A percentile compares a stretch with the other conserved stretches of the same genome.
Evolutionary conservation across 2,113 vertebrate genomes (phyloP).

Genomic region (Syrrhaptes paradoxus): DNA sequence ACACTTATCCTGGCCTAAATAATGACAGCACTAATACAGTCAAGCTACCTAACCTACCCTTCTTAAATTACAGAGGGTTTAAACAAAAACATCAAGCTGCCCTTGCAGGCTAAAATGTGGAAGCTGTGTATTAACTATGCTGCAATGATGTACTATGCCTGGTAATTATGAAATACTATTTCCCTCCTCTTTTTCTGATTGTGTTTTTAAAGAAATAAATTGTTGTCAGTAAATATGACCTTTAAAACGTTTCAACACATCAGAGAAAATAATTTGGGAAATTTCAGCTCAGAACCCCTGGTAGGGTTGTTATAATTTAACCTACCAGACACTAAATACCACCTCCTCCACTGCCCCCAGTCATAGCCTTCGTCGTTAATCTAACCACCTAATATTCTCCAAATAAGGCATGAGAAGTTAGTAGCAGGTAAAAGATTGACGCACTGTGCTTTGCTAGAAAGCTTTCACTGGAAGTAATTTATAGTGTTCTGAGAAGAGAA

Average conservation of each 20-base stretch:
- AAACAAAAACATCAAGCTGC: neutral
- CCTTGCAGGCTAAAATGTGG: neutral
- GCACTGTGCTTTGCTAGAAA: neutral
- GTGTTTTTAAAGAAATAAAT: neutral
- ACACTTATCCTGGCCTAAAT: neutral
- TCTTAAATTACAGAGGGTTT: neutral
- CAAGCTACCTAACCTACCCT: neutral
- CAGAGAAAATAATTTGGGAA: neutral
- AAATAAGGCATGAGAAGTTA: neutral
- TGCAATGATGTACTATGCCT: rapidly evolving
- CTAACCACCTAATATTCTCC: neutral
- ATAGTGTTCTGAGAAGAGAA: neutral
- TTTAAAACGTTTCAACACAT: neutral
- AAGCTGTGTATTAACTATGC: neutral
- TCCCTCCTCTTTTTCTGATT: neutral
- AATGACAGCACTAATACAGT: neutral
- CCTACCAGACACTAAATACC: neutral
- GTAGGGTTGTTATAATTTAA: neutral
- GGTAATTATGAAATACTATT: neutral
- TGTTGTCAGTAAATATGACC: neutral
- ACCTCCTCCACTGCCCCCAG: neutral
- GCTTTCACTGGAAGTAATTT: neutral
- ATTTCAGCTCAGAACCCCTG: neutral
- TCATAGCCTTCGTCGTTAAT: neutral
- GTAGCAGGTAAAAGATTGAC: neutral